phyloP scores from a whole-genome alignment of 1,140 invertebrate species.

The Drosophila mayri region DNA sequence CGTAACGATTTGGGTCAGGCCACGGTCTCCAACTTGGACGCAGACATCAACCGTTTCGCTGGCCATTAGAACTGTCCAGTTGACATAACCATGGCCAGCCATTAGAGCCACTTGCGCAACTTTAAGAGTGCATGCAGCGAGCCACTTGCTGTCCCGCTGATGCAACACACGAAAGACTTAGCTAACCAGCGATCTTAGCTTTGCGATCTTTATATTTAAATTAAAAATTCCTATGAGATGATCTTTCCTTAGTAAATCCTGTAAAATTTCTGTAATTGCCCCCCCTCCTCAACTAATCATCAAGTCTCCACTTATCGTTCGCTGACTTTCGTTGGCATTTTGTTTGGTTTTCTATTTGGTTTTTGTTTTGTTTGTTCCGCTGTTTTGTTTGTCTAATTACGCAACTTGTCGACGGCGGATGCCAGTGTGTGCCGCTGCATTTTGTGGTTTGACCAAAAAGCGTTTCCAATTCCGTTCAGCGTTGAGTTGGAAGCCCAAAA shows the following conservation, averaged over 20 bases:
- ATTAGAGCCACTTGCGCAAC: slow-evolving; percentile 24
- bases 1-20: slow-evolving; percentile 30
- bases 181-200: too few species aligned
- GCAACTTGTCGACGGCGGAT: slow-evolving; percentile 28
- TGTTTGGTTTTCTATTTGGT: not conserved
- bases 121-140: not conserved
- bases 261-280: not conserved
- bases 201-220: too few species aligned
- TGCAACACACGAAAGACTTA: slow-evolving; percentile 7
- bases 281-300: not conserved
- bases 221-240: too few species aligned
- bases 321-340: slow-evolving; percentile 17
- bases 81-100: slow-evolving; percentile 36
- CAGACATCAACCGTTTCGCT: not conserved
- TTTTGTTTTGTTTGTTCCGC: slow-evolving; percentile 21
- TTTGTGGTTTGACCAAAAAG: slow-evolving; percentile 53
- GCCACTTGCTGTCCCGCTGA: not conserved
- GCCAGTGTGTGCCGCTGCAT: slow-evolving; percentile 34
- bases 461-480: slow-evolving; percentile 42
- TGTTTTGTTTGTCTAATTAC: slow-evolving; percentile 51
- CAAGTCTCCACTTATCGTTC: slow-evolving; percentile 2
- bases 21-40: not conserved
- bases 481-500: slow-evolving; percentile 1
- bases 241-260: too few species aligned
- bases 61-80: slow-evolving; percentile 39